phyloP scores from a whole-genome alignment of 1,140 invertebrate genomes.

The Drosophila trapezifrons region DNA sequence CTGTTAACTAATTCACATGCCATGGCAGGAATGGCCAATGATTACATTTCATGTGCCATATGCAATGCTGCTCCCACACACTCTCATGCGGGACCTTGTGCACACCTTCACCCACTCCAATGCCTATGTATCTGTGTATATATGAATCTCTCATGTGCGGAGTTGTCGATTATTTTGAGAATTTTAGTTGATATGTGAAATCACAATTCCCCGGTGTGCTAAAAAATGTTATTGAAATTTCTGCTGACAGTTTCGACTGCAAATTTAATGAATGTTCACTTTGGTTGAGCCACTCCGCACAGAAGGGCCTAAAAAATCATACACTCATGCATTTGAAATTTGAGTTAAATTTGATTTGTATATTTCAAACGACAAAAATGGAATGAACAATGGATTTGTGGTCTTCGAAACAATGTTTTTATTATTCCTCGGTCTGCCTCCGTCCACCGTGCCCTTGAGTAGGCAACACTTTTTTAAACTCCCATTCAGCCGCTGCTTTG shows the following conservation, averaged over 20 bases:
- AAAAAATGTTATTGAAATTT: slow-evolving; percentile 53
- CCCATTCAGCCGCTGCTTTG: slow-evolving; percentile 16
- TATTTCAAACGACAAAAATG: slow-evolving; percentile 33
- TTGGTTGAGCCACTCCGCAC: slow-evolving; percentile 35
- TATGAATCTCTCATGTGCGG: slow-evolving; percentile 20
- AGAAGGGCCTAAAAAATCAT: slow-evolving; percentile 12
- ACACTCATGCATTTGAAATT: slow-evolving; percentile 42
- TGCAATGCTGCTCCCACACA: slow-evolving; percentile 20
- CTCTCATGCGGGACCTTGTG: neutral
- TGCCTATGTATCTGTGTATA: slow-evolving; percentile 4
- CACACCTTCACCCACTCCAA: neutral
- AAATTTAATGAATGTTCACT: slow-evolving; percentile 55
- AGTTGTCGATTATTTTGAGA: slow-evolving; percentile 38
- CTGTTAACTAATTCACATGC: slow-evolving; percentile 54
- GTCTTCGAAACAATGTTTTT: slow-evolving; percentile 30
- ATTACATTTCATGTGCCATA: slow-evolving; percentile 51
- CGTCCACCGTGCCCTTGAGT: neutral
- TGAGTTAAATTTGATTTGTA: slow-evolving; percentile 45
- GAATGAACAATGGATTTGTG: slow-evolving; percentile 31
- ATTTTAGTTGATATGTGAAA: slow-evolving; percentile 48
- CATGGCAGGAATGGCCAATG: slow-evolving; percentile 50
- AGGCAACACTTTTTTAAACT: slow-evolving; percentile 42
- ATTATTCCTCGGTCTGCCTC: neutral
- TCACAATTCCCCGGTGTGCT: slow-evolving; percentile 46
- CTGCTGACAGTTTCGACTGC: slow-evolving; percentile 53